Evolutionary conservation across 2,888 invertebrate species (phyloP).

Genomic region (Cheilosia urbana): DNA sequence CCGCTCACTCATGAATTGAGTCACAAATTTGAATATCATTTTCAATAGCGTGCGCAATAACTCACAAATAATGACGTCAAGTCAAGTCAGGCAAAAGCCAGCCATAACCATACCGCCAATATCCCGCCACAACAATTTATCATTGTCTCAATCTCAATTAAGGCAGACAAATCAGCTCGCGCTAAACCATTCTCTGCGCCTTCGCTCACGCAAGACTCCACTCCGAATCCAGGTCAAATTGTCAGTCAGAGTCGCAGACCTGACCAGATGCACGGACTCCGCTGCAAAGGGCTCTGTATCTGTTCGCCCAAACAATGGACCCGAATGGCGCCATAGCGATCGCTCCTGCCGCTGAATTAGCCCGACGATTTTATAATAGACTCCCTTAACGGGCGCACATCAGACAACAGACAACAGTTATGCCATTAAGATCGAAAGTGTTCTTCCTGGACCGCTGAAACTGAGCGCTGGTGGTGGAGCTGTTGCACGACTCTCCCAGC

Average conservation of each 20-base stretch:
- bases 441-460: constrained; percentile 66
- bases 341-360: constrained; percentile 68
- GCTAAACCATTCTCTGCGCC: constrained; percentile 31
- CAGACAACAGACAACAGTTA: constrained; percentile 67
- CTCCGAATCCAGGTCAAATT: constrained; percentile 70
- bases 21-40: constrained; percentile 57
- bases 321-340: constrained; percentile 61
- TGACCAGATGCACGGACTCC: constrained; percentile 66
- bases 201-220: constrained; percentile 51
- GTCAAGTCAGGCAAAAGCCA: constrained; percentile 41
- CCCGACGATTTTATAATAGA: constrained; percentile 55
- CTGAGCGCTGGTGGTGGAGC: constrained; percentile 25
- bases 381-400: constrained; percentile 65
- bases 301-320: constrained; percentile 58
- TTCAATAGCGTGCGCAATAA: constrained; percentile 50
- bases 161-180: constrained; percentile 67
- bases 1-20: constrained; percentile 50
- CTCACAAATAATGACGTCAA: constrained; percentile 70
- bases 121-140: constrained; percentile 58
- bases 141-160: constrained; percentile 72
- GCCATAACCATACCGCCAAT: constrained; percentile 20
- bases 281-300: constrained; percentile 45
- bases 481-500: constrained; percentile 33
- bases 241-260: constrained; percentile 54
- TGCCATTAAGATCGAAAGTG: constrained; percentile 75